phyloP scores from a whole-genome alignment of 2,888 invertebrate species.

The Andrena chrysosceles region DNA sequence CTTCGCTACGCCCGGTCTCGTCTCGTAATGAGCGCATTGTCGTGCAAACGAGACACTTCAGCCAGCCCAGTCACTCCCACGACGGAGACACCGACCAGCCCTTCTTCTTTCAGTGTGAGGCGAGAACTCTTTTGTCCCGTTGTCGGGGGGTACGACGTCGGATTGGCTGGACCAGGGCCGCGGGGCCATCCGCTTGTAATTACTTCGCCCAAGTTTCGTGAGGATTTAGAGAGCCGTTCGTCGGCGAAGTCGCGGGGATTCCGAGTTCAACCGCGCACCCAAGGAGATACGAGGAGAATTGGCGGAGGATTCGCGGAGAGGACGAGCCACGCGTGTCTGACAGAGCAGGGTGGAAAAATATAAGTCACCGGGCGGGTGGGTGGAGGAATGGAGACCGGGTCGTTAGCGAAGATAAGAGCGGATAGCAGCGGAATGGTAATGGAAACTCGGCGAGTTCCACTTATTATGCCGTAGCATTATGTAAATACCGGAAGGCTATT shows the following conservation, averaged over 20 bases:
- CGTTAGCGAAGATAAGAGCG: slow-evolving; percentile 79
- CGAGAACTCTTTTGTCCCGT: slow-evolving; percentile 40
- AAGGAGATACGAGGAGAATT: not conserved
- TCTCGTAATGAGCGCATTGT: slow-evolving; percentile 72
- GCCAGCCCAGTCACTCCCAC: slow-evolving; percentile 18
- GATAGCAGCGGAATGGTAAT: slow-evolving; percentile 76
- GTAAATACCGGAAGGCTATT: slow-evolving; percentile 83
- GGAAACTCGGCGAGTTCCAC: slow-evolving; percentile 80
- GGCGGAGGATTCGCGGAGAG: not conserved
- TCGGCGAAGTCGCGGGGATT: not conserved
- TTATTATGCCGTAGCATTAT: slow-evolving; percentile 83
- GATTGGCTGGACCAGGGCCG: slow-evolving; percentile 22
- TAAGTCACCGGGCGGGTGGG: slow-evolving; percentile 61
- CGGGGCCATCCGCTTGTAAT: slow-evolving; percentile 17
- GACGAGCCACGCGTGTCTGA: slow-evolving; percentile 24
- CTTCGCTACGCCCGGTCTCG: slow-evolving; percentile 44
- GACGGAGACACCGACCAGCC: slow-evolving; percentile 2
- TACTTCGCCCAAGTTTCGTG: slow-evolving; percentile 27
- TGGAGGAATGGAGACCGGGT: slow-evolving; percentile 54
- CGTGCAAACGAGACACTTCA: slow-evolving; percentile 68
- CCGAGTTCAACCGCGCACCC: not conserved
- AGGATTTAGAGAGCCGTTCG: not conserved
- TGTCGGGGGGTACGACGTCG: not conserved
- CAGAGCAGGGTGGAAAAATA: slow-evolving; percentile 70
- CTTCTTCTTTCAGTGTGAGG: slow-evolving; percentile 18